These are phyloP conservation scores for Leistus spinibarbis DNA, from an alignment of 2,888 invertebrate genomes.

Conservation along the genomic window DNA sequence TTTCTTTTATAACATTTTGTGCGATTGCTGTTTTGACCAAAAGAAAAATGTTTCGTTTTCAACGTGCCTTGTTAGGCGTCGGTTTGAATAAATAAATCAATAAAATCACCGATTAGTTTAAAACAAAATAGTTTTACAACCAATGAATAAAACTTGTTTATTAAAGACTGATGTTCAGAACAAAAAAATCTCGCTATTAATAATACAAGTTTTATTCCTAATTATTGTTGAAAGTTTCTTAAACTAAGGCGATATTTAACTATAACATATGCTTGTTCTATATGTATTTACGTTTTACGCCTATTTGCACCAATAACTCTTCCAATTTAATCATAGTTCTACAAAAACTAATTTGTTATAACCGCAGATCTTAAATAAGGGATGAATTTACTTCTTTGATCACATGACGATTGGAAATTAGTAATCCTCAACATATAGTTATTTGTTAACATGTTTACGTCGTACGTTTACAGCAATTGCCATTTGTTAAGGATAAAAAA, in stretches of 20 bases:
- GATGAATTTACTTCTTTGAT: too few species aligned
- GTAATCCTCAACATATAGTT: too few species aligned
- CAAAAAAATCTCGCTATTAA: conserved; percentile 12
- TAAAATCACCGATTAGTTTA: conserved; percentile 19
- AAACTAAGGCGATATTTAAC: background rate
- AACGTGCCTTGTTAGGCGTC: conserved; percentile 37
- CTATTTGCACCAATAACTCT: background rate
- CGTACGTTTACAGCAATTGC: too few species aligned
- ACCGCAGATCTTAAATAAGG: too few species aligned
- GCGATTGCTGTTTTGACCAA: conserved; percentile 22
- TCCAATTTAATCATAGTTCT: too few species aligned
- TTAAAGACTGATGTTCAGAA: conserved; percentile 32
- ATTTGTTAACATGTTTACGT: too few species aligned
- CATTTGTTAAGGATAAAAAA: too few species aligned
- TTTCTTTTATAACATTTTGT: background rate
- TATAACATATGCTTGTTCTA: background rate
- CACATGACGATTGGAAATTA: too few species aligned
- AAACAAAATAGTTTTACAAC: background rate
- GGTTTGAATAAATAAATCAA: background rate
- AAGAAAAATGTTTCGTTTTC: conserved; percentile 11
- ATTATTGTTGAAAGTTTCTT: background rate
- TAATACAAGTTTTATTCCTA: conserved; percentile 35
- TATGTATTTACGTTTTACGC: background rate
- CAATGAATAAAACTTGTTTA: conserved; percentile 34
- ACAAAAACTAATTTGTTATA: too few species aligned